These are phyloP conservation scores for Merluccius polli DNA, from an alignment of 2,797 vertebrate genomes.

Conservation along the genomic window DNA sequence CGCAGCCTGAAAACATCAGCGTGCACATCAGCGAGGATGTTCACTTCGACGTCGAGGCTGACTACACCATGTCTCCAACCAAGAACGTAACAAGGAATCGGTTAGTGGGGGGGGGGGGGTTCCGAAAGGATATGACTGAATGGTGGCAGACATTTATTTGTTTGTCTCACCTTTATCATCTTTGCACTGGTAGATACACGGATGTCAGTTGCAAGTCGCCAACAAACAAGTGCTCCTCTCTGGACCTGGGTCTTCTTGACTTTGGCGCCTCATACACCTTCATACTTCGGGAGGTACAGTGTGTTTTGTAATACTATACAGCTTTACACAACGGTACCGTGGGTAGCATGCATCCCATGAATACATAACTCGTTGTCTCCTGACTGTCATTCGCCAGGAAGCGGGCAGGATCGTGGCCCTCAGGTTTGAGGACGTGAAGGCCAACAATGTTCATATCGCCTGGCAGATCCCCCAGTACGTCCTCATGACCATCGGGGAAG, in stretches of 20 bases:
- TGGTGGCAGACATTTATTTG: not conserved
- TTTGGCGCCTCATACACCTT: constrained; percentile 84
- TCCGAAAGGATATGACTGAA: not conserved
- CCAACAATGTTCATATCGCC: constrained; percentile 82
- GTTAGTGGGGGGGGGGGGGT: too few species aligned
- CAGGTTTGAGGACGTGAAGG: constrained; percentile 78
- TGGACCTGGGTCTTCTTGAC: constrained; percentile 84
- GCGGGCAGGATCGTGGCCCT: constrained; percentile 30
- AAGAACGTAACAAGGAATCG: constrained; percentile 51
- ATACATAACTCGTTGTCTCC: not conserved
- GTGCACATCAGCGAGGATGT: constrained; percentile 65
- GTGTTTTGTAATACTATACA: not conserved
- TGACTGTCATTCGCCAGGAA: not conserved
- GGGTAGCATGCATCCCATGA: not conserved
- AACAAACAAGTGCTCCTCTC: constrained; percentile 34
- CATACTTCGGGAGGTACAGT: constrained; percentile 78
- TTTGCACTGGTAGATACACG: constrained; percentile 68
- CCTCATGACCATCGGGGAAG: constrained; percentile 87
- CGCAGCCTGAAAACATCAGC: constrained; percentile 62
- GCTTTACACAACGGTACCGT: not conserved
- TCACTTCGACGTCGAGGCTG: constrained; percentile 47
- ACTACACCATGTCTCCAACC: constrained; percentile 69
- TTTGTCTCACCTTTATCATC: not conserved
- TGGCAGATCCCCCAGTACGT: constrained; percentile 94
- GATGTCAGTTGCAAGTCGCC: constrained; percentile 56